Evolutionary conservation across 2,797 vertebrate genomes (phyloP).

Genomic region (Brachyalestes nurse): DNA sequence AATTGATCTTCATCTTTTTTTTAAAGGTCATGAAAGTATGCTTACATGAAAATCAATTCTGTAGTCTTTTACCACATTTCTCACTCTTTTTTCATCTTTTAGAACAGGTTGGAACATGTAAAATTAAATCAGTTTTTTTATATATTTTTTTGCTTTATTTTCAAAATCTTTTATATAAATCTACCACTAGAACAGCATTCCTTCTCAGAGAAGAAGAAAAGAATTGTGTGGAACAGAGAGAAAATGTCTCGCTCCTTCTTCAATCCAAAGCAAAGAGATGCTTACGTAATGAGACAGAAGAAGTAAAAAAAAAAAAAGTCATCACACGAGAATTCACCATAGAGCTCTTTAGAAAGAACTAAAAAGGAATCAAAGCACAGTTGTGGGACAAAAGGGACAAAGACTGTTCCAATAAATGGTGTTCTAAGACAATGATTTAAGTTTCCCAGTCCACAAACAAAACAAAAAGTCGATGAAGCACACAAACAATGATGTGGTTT

Average conservation of each 20-base stretch:
- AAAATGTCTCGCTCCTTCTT: slow-evolving; percentile 63
- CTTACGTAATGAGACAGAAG: slow-evolving; percentile 85
- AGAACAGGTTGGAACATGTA: slow-evolving; percentile 90
- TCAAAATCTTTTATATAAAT: slow-evolving; percentile 88
- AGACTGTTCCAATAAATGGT: slow-evolving; percentile 57
- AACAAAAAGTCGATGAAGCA: slow-evolving; percentile 67
- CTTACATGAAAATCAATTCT: slow-evolving; percentile 88
- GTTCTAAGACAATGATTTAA: slow-evolving; percentile 58
- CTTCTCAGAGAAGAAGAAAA: slow-evolving; percentile 77
- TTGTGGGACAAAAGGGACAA: slow-evolving; percentile 58
- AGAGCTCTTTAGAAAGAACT: slow-evolving; percentile 41
- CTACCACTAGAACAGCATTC: slow-evolving; percentile 90
- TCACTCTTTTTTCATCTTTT: slow-evolving; percentile 81
- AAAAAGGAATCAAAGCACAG: slow-evolving; percentile 59
- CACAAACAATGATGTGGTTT: slow-evolving; percentile 65
- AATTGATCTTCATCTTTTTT: slow-evolving; percentile 80
- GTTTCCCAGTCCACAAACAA: slow-evolving; percentile 61
- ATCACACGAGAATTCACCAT: slow-evolving; percentile 77
- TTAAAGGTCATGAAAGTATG: slow-evolving; percentile 93
- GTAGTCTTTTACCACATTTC: slow-evolving; percentile 80
- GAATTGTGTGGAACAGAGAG: slow-evolving; percentile 57
- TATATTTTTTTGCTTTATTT: slow-evolving; percentile 74
- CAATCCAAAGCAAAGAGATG: slow-evolving; percentile 75
- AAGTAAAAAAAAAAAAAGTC: slow-evolving; percentile 84
- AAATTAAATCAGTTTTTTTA: slow-evolving; percentile 79